These are phyloP conservation scores for Phacellophora camtschatica DNA, from an alignment of 30 jellyfish, hydroid and myxozoan genomes.

Conservation along the genomic window DNA sequence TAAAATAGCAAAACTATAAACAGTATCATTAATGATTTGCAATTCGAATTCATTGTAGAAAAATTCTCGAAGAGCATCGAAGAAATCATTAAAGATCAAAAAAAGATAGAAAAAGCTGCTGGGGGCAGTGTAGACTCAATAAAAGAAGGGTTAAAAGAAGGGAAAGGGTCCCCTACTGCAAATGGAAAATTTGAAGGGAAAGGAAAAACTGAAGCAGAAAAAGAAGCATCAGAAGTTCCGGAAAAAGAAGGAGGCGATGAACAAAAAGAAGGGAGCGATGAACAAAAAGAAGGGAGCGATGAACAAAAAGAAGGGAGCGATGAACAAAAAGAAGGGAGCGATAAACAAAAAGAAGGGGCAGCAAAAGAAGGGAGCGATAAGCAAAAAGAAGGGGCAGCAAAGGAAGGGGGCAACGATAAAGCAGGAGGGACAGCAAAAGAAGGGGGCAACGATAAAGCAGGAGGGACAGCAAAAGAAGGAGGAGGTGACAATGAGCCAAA, in stretches of 20 bases:
- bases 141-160: conserved; percentile 51
- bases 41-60: conserved; percentile 20
- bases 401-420: neutral
- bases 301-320: too few relatives aligned
- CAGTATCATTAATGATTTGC: too few relatives aligned
- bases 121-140: conserved; percentile 16
- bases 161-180: conserved; percentile 51
- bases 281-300: neutral
- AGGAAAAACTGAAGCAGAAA: conserved; percentile 62
- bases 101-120: conserved; percentile 37
- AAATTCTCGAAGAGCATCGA: conserved; percentile 34
- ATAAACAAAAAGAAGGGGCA: conserved; percentile 12
- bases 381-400: neutral
- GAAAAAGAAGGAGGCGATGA: conserved; percentile 36
- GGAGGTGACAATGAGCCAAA: neutral
- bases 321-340: neutral
- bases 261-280: neutral
- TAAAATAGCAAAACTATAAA: too few relatives aligned
- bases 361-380: neutral
- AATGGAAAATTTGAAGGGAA: conserved; percentile 62
- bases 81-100: conserved; percentile 59
- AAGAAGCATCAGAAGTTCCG: conserved; percentile 75
- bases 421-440: neutral
- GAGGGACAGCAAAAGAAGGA: neutral
- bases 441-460: neutral